phyloP scores from a whole-genome alignment of 2,797 vertebrate genomes.

The Mormyrus proboscirostris region DNA sequence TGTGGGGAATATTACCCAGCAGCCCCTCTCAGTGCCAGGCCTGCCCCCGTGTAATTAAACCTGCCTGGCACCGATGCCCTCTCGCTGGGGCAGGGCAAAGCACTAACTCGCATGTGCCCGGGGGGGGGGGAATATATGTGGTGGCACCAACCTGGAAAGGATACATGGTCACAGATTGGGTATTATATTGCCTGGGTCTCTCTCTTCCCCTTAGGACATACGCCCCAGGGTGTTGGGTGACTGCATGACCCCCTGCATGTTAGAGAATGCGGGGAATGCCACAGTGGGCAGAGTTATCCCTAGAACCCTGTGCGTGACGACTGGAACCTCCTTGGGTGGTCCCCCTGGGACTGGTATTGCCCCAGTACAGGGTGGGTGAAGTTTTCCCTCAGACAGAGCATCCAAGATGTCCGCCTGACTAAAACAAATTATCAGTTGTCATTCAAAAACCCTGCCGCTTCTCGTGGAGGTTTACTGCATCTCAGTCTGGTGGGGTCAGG shows the following conservation, averaged over 20 bases:
- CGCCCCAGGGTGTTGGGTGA: constrained; percentile 18
- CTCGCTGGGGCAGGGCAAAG: neutral
- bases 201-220: constrained; percentile 1
- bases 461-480: neutral
- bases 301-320: constrained; percentile 26
- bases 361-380: neutral
- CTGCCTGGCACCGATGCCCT: constrained; percentile 32
- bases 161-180: neutral
- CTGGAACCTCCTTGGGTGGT: constrained; percentile 51
- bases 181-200: neutral
- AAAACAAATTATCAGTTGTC: constrained; percentile 31
- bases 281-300: constrained; percentile 55
- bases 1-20: constrained; percentile 45
- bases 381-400: constrained; percentile 30
- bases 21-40: constrained; percentile 27
- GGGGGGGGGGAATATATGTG: no score
- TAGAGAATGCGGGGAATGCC: constrained; percentile 50
- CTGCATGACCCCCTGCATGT: constrained; percentile 24
- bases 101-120: neutral
- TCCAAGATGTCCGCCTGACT: constrained; percentile 41
- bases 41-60: constrained; percentile 42
- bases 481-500: neutral
- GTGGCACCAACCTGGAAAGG: neutral
- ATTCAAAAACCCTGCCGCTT: constrained; percentile 8
- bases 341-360: constrained; percentile 14